phyloP scores from a whole-genome alignment of 2,113 vertebrate genomes.

The Paralichthys olivaceus region DNA sequence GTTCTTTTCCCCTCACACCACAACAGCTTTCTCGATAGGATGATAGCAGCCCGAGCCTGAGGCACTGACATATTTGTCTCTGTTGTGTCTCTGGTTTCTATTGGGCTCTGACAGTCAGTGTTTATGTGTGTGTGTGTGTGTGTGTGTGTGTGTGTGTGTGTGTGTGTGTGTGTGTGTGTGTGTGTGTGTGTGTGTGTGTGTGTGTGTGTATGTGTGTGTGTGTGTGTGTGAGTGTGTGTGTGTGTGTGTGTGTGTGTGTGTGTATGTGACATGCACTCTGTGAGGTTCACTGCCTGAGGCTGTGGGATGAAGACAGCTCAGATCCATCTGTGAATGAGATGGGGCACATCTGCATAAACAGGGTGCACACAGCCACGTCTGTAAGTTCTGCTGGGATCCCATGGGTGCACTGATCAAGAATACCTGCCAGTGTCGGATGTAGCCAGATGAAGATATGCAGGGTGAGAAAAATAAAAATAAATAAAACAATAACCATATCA shows the following conservation, averaged over 20 bases:
- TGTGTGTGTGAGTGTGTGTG: constrained; percentile 23
- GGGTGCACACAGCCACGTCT: constrained; percentile 39
- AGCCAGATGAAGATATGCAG: constrained; percentile 53
- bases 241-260: constrained; percentile 23
- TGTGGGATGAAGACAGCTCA: constrained; percentile 53
- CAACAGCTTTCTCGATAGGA: constrained; percentile 57
- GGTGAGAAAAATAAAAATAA: neutral
- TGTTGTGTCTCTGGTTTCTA: constrained; percentile 51
- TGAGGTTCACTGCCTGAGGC: constrained; percentile 63
- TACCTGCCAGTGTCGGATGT: constrained; percentile 53
- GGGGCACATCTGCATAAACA: constrained; percentile 65
- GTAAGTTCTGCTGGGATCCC: constrained; percentile 58
- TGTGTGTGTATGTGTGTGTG: constrained; percentile 24
- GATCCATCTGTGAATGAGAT: constrained; percentile 54
- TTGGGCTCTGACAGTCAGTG: constrained; percentile 51
- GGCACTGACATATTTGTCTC: constrained; percentile 70
- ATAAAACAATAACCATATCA: neutral
- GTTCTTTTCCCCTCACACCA: constrained; percentile 30
- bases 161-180: constrained; percentile 24
- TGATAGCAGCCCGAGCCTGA: constrained; percentile 62
- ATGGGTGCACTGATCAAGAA: constrained; percentile 60
- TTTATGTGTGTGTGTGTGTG: constrained; percentile 24
- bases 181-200: constrained; percentile 18
- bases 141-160: constrained; percentile 24
- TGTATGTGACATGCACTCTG: constrained; percentile 35